A percentile compares a stretch with the other conserved stretches of the same genome.
Evolutionary conservation across 2,113 vertebrate species (phyloP).

Genomic region (Epinephelus cyanopodus): DNA sequence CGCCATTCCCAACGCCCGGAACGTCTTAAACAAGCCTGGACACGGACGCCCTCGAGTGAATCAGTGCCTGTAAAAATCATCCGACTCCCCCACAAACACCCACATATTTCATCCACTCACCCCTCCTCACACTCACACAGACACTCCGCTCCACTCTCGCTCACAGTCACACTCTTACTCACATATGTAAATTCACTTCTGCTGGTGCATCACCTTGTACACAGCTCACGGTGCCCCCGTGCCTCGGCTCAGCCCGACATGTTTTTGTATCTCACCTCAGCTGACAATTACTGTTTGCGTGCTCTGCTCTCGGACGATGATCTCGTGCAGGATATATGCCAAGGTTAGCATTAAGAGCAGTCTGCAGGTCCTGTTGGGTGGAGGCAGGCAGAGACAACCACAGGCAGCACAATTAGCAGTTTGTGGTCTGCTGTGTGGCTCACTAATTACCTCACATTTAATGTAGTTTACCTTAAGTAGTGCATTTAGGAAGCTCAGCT

Average conservation of each 20-base stretch:
- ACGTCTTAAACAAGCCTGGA: constrained; percentile 78
- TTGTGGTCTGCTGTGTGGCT: constrained; percentile 65
- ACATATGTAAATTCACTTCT: constrained; percentile 65
- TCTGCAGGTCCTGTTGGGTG: constrained; percentile 57
- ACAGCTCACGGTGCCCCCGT: constrained; percentile 39
- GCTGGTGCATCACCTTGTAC: constrained; percentile 41
- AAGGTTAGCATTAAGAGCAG: constrained; percentile 38
- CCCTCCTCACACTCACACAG: constrained; percentile 27
- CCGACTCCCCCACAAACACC: constrained; percentile 75
- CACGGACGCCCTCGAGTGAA: constrained; percentile 75
- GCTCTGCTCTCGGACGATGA: constrained; percentile 4
- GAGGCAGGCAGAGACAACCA: constrained; percentile 61
- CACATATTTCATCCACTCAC: constrained; percentile 57
- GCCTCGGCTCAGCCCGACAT: constrained; percentile 42
- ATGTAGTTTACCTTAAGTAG: constrained; percentile 76
- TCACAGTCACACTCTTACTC: constrained; percentile 66
- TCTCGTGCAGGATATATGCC: constrained; percentile 25
- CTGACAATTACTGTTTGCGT: constrained; percentile 71
- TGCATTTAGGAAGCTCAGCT: constrained; percentile 62
- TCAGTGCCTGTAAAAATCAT: constrained; percentile 68
- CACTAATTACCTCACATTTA: constrained; percentile 77
- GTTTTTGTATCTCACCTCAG: constrained; percentile 52
- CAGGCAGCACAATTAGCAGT: constrained; percentile 74
- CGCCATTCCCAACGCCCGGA: constrained; percentile 56
- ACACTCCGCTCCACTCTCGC: constrained; percentile 33